These are phyloP conservation scores for Ornithoptera alexandrae DNA, from an alignment of 2,888 invertebrate species.

Conservation along the genomic window DNA sequence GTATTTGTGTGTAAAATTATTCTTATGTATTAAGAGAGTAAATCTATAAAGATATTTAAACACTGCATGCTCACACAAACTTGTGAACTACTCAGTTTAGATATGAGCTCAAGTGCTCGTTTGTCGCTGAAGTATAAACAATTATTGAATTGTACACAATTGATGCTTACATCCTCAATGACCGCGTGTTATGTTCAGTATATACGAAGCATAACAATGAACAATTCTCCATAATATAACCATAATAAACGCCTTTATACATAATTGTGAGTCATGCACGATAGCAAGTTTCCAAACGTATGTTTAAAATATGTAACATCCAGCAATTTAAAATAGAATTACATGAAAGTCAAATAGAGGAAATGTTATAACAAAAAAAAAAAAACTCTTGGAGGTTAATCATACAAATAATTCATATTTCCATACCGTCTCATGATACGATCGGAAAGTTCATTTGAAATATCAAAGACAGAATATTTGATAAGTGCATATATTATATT, in stretches of 20 bases:
- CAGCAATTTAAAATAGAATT: neutral
- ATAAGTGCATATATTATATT: neutral
- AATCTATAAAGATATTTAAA: neutral
- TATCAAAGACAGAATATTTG: neutral
- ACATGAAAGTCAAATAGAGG: neutral
- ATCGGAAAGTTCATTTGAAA: neutral
- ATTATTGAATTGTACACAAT: conserved; percentile 20
- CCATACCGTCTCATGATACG: neutral
- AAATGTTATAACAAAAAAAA: neutral
- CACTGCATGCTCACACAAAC: neutral
- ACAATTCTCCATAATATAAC: conserved; percentile 4
- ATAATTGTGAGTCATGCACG: neutral
- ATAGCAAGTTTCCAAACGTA: neutral
- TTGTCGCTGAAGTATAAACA: conserved; percentile 6
- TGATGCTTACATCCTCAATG: conserved; percentile 19
- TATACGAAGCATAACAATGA: conserved; percentile 12
- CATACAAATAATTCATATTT: neutral
- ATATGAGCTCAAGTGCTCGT: neutral
- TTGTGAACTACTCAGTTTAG: neutral
- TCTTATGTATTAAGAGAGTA: neutral
- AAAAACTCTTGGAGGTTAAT: neutral
- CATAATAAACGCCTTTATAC: neutral
- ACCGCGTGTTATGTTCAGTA: neutral
- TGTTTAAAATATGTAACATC: neutral
- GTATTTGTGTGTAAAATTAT: neutral